Percentiles rank a stretch among this genome's conserved stretches.
Evolutionary conservation across 2,888 invertebrate genomes (phyloP).

Genomic region (Lepidochrysops patricia): DNA sequence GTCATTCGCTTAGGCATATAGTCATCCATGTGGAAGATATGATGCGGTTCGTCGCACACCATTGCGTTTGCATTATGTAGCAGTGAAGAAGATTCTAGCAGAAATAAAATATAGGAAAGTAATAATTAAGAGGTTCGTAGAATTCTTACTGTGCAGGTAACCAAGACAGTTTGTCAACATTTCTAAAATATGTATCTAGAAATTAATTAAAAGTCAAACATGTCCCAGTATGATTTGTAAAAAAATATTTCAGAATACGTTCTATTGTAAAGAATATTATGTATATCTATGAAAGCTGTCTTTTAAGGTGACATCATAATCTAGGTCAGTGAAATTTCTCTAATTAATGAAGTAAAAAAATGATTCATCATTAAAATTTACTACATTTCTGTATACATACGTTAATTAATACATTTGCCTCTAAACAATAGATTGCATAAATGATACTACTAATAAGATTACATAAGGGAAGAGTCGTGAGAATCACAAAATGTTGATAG

Average conservation of each 20-base stretch:
- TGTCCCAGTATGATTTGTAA: background rate
- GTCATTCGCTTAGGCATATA: slow-evolving; percentile 29
- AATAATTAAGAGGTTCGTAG: background rate
- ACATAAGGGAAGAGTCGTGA: slow-evolving; percentile 1
- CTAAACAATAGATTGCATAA: slow-evolving; percentile 9
- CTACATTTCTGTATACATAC: background rate
- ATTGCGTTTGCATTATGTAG: slow-evolving; percentile 31
- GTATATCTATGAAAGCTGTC: background rate
- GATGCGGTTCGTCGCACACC: slow-evolving; percentile 49
- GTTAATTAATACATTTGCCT: background rate
- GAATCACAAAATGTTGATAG: slow-evolving; percentile 15
- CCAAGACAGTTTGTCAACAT: too few species aligned
- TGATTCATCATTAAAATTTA: background rate
- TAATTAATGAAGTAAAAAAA: background rate
- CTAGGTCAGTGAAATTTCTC: slow-evolving; percentile 1
- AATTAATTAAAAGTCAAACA: background rate
- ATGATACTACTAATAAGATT: slow-evolving; percentile 3
- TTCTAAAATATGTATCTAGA: too few species aligned
- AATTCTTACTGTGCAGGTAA: background rate
- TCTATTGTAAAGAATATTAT: background rate
- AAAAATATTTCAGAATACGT: background rate
- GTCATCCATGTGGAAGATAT: slow-evolving; percentile 44
- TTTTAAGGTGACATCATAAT: background rate
- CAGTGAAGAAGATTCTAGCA: background rate
- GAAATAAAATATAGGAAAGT: background rate